phyloP scores from a whole-genome alignment of 2,797 vertebrate species.

The Lerista edwardsae region DNA sequence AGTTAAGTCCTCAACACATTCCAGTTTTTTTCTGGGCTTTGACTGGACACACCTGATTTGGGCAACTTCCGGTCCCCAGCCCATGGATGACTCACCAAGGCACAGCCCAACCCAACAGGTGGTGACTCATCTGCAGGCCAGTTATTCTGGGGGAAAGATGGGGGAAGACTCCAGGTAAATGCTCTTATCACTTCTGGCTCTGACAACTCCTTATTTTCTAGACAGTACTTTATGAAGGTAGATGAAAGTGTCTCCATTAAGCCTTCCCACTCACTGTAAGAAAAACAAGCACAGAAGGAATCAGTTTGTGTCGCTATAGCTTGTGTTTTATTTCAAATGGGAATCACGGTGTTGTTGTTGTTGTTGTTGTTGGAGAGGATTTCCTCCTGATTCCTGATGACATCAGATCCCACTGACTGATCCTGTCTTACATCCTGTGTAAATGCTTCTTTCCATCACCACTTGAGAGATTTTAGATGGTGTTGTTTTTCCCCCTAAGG shows the following conservation, averaged over 20 bases:
- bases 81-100: not conserved
- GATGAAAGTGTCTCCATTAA: conserved; percentile 5
- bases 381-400: conserved; percentile 40
- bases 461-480: not conserved
- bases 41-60: not conserved
- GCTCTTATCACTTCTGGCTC: not conserved
- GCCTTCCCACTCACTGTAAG: not conserved
- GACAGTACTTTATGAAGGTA: not conserved
- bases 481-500: not conserved
- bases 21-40: not conserved
- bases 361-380: conserved; percentile 24
- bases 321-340: not conserved
- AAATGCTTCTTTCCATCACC: conserved; percentile 8
- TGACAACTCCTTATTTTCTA: not conserved
- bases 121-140: not conserved
- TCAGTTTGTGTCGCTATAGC: not conserved
- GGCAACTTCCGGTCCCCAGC: not conserved
- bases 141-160: not conserved
- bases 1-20: too few relatives aligned
- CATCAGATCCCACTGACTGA: not conserved
- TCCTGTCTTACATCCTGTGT: conserved; percentile 10
- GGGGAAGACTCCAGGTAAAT: not conserved
- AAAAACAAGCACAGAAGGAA: not conserved
- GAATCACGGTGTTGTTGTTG: too few relatives aligned
- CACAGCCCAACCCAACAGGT: not conserved